Percentiles rank a stretch among this genome's conserved stretches.
Conservation (phyloP, 2,113 vertebrate species). For the Rhabdornis inornatus region DNA sequence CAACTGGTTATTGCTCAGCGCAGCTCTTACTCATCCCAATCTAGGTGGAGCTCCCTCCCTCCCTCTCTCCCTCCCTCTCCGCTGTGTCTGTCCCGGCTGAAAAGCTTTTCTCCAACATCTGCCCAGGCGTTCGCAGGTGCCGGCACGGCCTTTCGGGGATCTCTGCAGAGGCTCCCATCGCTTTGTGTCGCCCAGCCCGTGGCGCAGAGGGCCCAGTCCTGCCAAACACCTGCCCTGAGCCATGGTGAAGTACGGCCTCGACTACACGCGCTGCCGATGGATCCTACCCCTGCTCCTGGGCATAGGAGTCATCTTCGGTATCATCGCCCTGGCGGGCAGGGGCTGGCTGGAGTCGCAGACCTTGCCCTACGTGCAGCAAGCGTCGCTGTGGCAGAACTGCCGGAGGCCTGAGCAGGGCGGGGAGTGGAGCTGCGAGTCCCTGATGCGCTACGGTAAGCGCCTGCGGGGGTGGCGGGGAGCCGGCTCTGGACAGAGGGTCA, state of each 20-base stretch:
- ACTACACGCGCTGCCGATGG: conserved; percentile 70
- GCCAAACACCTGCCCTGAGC: not conserved
- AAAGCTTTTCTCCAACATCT: not conserved
- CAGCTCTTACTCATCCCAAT: conserved; percentile 64
- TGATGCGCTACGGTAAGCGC: conserved; percentile 61
- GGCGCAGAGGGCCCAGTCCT: not conserved
- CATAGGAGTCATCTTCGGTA: conserved; percentile 67
- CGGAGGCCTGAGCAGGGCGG: not conserved
- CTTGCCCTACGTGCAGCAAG: conserved; percentile 8
- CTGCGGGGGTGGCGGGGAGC: not conserved
- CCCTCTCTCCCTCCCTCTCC: not conserved
- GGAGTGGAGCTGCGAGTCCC: conserved; percentile 20
- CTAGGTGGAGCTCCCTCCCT: conserved; percentile 67
- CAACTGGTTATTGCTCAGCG: conserved; percentile 49
- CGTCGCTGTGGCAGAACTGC: conserved; percentile 61
- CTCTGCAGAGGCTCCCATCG: not conserved
- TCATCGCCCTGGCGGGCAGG: conserved; percentile 58
- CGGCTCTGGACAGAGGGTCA: not conserved
- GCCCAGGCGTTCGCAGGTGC: not conserved
- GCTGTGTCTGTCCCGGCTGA: not conserved
- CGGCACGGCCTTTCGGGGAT: not conserved
- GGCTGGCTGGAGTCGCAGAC: conserved; percentile 77
- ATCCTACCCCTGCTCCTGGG: conserved; percentile 70
- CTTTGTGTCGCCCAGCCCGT: accelerated
- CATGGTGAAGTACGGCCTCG: conserved; percentile 70